Percentiles rank a stretch among this genome's conserved stretches.
phyloP scores from a whole-genome alignment of 2,797 vertebrate species.

The Thunnus albacares region DNA sequence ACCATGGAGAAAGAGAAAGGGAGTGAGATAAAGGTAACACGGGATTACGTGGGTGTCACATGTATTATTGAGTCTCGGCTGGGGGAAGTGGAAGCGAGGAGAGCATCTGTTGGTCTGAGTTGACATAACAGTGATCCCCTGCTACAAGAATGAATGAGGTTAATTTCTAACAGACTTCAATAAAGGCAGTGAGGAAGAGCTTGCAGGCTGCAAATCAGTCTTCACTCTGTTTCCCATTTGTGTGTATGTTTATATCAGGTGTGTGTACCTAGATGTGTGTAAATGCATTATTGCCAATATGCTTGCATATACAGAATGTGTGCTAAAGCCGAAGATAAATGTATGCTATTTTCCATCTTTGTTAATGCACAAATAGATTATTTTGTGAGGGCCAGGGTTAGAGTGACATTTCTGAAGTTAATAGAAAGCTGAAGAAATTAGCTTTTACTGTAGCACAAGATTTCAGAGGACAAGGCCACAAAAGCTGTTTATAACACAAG shows the following conservation, averaged over 20 bases:
- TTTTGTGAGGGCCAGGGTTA: neutral
- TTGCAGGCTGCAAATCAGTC: slow-evolving; percentile 67
- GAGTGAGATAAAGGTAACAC: slow-evolving; percentile 48
- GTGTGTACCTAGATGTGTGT: slow-evolving; percentile 17
- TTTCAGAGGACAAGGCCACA: slow-evolving; percentile 44
- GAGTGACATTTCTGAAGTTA: slow-evolving; percentile 37
- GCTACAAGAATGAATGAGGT: slow-evolving; percentile 75
- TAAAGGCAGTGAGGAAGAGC: slow-evolving; percentile 54
- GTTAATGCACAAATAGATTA: slow-evolving; percentile 12
- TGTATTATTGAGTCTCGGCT: slow-evolving; percentile 74
- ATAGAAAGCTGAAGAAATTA: slow-evolving; percentile 11
- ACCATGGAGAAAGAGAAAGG: slow-evolving; percentile 22
- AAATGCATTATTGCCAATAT: slow-evolving; percentile 33
- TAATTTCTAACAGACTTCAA: slow-evolving; percentile 71
- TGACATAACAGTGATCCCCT: slow-evolving; percentile 48
- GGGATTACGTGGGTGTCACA: slow-evolving; percentile 72
- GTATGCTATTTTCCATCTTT: neutral
- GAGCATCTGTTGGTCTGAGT: slow-evolving; percentile 40
- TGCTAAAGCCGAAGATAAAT: slow-evolving; percentile 25
- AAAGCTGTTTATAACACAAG: slow-evolving; percentile 44
- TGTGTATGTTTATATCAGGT: slow-evolving; percentile 1
- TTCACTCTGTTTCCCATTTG: slow-evolving; percentile 34
- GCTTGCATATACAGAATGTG: slow-evolving; percentile 7
- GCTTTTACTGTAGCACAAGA: slow-evolving; percentile 32
- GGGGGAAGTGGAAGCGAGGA: slow-evolving; percentile 45